Percentiles rank a stretch among this genome's conserved stretches.
Evolutionary conservation across 2,888 invertebrate species (phyloP).

Genomic region (Stenchaetothrips biformis): DNA sequence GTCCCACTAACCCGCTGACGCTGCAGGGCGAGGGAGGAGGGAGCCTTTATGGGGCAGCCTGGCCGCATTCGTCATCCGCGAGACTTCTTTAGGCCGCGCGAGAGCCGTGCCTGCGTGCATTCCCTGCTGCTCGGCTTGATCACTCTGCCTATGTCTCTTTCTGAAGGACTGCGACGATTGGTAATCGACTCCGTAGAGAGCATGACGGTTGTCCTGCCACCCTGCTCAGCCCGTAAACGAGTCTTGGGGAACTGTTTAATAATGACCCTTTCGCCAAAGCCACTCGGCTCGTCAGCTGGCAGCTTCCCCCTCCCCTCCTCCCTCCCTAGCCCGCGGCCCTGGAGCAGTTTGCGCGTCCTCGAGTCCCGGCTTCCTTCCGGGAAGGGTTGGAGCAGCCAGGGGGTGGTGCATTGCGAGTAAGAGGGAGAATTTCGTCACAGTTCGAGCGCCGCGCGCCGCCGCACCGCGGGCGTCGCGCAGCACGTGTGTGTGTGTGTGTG

Average conservation of each 20-base stretch:
- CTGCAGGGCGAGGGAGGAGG: not conserved
- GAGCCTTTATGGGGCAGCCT: not conserved
- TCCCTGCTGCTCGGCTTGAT: too few relatives aligned
- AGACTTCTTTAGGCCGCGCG: not conserved
- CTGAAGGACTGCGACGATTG: too few relatives aligned
- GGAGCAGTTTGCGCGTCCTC: not conserved
- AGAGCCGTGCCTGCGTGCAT: too few relatives aligned
- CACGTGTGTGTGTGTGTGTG: not conserved
- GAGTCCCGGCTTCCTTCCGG: slow-evolving; percentile 12
- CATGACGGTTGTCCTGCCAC: not conserved
- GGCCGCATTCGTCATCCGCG: not conserved
- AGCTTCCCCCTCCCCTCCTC: not conserved
- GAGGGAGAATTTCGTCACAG: slow-evolving; percentile 5
- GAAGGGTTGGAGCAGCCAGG: not conserved
- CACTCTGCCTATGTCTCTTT: too few relatives aligned
- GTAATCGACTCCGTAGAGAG: not conserved
- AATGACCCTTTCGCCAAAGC: not conserved
- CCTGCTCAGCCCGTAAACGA: not conserved
- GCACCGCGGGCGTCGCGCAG: not conserved
- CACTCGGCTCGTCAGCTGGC: not conserved
- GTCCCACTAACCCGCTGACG: slow-evolving; percentile 12
- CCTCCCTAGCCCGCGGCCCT: not conserved
- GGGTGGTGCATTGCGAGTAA: not conserved
- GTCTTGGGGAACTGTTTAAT: not conserved
- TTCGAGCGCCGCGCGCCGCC: not conserved